Conservation (phyloP, 2,888 invertebrate genomes). For the Tridacna crocea region DNA sequence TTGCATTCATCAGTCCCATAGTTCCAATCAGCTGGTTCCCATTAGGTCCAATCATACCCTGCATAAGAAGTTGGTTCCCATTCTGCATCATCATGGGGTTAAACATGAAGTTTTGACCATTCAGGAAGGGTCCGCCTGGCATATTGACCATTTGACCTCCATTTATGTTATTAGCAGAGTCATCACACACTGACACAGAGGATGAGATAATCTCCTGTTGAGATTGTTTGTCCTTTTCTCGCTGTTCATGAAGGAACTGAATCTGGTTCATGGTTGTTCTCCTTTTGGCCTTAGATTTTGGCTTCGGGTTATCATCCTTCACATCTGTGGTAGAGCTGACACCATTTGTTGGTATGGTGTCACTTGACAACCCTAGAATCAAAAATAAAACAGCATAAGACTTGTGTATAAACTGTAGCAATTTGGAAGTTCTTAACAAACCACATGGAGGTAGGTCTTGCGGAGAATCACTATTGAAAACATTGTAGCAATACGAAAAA, state of each 20-base stretch:
- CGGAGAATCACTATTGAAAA: not conserved
- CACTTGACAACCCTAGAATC: conserved; percentile 50
- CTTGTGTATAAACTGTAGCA: not conserved
- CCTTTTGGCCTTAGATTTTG: conserved; percentile 60
- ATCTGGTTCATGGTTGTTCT: conserved; percentile 72
- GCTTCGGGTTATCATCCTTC: conserved; percentile 46
- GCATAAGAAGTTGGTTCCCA: conserved; percentile 59
- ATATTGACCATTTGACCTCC: conserved; percentile 63
- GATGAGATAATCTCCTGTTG: conserved; percentile 65
- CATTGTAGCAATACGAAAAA: not conserved
- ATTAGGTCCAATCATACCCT: conserved; percentile 57
- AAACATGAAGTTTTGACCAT: conserved; percentile 68
- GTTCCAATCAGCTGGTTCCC: conserved; percentile 49
- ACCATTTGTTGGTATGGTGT: conserved; percentile 57
- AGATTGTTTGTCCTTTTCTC: conserved; percentile 49
- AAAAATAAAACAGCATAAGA: not conserved
- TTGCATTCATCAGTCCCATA: conserved; percentile 47
- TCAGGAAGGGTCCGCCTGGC: conserved; percentile 59
- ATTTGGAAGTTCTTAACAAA: no score
- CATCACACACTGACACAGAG: conserved; percentile 60
- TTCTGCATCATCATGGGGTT: conserved; percentile 67
- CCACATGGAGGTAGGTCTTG: not conserved
- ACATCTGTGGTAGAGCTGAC: conserved; percentile 60
- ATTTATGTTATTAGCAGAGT: conserved; percentile 36
- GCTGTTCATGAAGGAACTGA: conserved; percentile 56